Evolutionary conservation across 2,888 invertebrate genomes (phyloP), one percentile per base, ranked within the genome.

Genomic region (Acanthosepion lycidas): DNA sequence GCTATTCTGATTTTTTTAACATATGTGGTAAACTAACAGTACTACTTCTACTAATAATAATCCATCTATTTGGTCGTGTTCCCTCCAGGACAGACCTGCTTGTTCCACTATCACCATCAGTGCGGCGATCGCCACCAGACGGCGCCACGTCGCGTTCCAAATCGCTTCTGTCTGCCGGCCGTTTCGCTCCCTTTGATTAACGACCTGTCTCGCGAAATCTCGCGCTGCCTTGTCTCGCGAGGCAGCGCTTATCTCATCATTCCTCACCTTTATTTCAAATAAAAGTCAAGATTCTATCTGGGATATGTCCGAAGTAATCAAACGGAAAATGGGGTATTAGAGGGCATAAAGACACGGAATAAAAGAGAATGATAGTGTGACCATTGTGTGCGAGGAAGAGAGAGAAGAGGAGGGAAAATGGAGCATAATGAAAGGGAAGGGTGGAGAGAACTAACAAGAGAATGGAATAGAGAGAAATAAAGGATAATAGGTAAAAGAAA

Each of bases 111-210:
- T 78, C 33, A 78, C n/a, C 78, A 78, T 78, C 78, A 78, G 78
- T 78, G 78, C n/a, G 78, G 12, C 78, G 78, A 78, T 78, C 78
- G 18, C 78, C n/a, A 78, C 78, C 33, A 78, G 78, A 78, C 78
- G 78, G 78, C 78, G 78, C 78, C 78, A 78, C 78, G 78, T 78
- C 9, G n/a, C 78, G 78, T 78, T n/a, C 78, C 78, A 78, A 78
- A 78, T n/a, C 78, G 78, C 78, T 78, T 78, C 78, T 78, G 78
- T 78, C 78, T 78, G 78, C 78, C 78, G 78, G 78, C n/a, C n/a
- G 78, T 78, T 78, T 78, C 78, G 78, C 78, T 78, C 78, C 33
- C 78, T 78, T 78, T 78, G 78, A 78, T 78, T 78, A 78, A 78
- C 78, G 78, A 78, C 78, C 78, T 78, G 78, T 78, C 78, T 78